Evolutionary conservation across 2,888 invertebrate species (phyloP).

Genomic region (Girardia tigrina): DNA sequence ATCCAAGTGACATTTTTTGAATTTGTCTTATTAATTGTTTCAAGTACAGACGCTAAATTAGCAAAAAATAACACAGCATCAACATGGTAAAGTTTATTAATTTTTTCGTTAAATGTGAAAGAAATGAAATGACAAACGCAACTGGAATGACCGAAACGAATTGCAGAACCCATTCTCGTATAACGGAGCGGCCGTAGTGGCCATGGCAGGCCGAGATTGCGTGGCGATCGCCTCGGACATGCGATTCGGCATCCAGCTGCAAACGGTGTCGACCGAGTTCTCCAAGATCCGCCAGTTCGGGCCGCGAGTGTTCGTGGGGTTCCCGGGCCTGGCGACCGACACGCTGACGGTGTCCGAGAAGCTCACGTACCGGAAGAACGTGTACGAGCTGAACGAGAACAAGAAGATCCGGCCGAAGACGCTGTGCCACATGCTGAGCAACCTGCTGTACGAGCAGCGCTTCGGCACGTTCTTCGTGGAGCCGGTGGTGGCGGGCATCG

Average conservation of each 20-base stretch:
- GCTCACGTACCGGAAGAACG: conserved; percentile 71
- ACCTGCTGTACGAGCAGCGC: conserved; percentile 75
- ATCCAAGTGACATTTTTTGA: too few species aligned
- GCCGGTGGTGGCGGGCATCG: conserved; percentile 82
- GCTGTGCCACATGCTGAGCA: conserved; percentile 79
- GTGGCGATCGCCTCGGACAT: conserved; percentile 88
- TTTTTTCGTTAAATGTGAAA: too few species aligned
- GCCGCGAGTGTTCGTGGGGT: conserved; percentile 69
- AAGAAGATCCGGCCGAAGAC: conserved; percentile 76
- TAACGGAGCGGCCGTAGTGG: conserved; percentile 86
- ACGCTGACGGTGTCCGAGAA: conserved; percentile 69
- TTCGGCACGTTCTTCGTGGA: conserved; percentile 96
- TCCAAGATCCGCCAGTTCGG: conserved; percentile 84
- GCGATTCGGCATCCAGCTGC: conserved; percentile 74
- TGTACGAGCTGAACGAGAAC: conserved; percentile 86
- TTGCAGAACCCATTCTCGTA: too few species aligned
- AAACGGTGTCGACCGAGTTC: conserved; percentile 78
- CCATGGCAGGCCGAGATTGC: conserved; percentile 93
- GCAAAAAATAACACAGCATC: too few species aligned
- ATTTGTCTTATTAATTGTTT: too few species aligned
- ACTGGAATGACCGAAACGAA: too few species aligned
- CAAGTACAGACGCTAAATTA: too few species aligned
- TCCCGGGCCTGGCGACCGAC: conserved; percentile 91
- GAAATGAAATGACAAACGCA: too few species aligned
- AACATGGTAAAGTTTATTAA: too few species aligned